phyloP scores from a whole-genome alignment of 2,113 vertebrate genomes.

The Polyodon spathula region DNA sequence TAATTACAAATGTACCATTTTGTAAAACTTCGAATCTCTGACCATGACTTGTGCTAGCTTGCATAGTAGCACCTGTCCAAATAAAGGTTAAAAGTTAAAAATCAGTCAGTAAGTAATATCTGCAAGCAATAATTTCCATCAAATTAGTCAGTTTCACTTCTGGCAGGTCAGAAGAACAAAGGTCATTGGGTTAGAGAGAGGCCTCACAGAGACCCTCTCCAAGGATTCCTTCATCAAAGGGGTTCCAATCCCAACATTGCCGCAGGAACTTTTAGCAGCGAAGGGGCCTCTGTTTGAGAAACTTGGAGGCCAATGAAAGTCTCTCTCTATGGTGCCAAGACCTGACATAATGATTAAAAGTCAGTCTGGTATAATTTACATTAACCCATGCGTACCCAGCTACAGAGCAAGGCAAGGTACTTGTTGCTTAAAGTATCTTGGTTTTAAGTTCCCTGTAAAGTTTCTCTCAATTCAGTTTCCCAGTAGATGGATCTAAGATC shows the following conservation, averaged over 20 bases:
- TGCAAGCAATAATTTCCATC: neutral
- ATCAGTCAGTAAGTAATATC: neutral
- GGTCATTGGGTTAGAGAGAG: conserved; percentile 14
- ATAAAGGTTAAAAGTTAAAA: conserved; percentile 3
- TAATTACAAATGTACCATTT: conserved; percentile 63
- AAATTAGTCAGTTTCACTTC: conserved; percentile 9
- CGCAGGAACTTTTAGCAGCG: neutral
- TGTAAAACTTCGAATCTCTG: conserved; percentile 58
- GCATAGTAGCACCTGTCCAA: conserved; percentile 60
- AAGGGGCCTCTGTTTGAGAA: conserved; percentile 1
- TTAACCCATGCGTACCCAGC: neutral
- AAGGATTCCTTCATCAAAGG: neutral
- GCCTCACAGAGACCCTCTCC: neutral
- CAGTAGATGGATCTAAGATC: no score
- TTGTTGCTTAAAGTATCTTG: neutral
- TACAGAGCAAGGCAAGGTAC: neutral
- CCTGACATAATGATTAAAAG: neutral
- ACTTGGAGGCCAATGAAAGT: neutral
- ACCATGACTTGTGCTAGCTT: conserved; percentile 52
- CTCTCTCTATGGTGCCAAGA: neutral
- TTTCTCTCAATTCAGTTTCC: no score
- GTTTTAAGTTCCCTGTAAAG: no score
- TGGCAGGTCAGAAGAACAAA: conserved; percentile 3
- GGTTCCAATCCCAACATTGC: neutral
- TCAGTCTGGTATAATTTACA: neutral